Evolutionary conservation across 2,888 invertebrate species (phyloP), one percentile per base, ranked within the genome.

Genomic region (Celastrina argiolus): DNA sequence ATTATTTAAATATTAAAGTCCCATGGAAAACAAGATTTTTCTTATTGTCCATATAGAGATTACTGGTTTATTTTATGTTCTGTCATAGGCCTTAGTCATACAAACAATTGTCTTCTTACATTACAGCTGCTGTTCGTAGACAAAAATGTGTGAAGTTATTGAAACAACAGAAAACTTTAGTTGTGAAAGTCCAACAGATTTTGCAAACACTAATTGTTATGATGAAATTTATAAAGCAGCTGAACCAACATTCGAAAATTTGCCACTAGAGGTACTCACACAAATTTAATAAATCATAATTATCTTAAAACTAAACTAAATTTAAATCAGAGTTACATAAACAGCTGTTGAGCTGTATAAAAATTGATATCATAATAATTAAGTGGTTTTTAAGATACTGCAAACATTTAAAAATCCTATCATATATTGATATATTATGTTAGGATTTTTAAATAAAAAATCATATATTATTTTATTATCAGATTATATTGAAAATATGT

Each of bases 401-500:
- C 8, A 36, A 36, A 1, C 36, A 10, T 12, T 36, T 36, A 12
- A 12, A 36, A 36, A 8, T n/a, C n/a, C n/a, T n/a, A n/a, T n/a
- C n/a, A n/a, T n/a, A n/a, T n/a, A n/a, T n/a, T n/a, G n/a, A n/a
- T n/a, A n/a, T n/a, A n/a, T n/a, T n/a, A n/a, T n/a, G n/a, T n/a
- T n/a, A n/a, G n/a, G n/a, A n/a, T n/a, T n/a, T n/a, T 41, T 41
- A 41, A n/a, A 14, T 41, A 18, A 45, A 45, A 42, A 42, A 8
- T 42, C 16, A 42, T 51, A 12, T 12, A 22, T 51, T 51, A 10
- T 22, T 51, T 51, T 0, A 6, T 51, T 51, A 10, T 51, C 84
- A 93, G 93, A 91, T 93, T 73, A 88, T 93, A 72, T 82, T 93
- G 69, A 92, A 93, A 78, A 93, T 93, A 78, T 93, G 93, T 74